Conservation (phyloP, 2,888 invertebrate genomes). For the Dasysyrphus tricinctus region DNA sequence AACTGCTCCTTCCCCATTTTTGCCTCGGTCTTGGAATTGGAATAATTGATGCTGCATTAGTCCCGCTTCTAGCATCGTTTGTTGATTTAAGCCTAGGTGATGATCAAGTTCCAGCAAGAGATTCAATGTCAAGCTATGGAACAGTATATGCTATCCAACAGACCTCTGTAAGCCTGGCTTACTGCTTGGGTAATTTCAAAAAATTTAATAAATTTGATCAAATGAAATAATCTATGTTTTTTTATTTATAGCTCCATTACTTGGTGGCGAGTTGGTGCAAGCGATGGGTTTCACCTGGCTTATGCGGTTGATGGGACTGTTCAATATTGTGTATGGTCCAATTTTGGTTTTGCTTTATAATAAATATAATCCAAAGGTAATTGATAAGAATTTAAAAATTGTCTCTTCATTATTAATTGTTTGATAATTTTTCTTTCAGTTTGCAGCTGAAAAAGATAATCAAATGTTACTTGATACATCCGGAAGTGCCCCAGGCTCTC, state of each 20-base stretch:
- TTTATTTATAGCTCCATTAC: constrained; percentile 87
- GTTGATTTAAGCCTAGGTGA: constrained; percentile 85
- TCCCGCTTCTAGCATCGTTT: constrained; percentile 90
- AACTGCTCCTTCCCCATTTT: constrained; percentile 90
- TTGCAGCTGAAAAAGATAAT: constrained; percentile 79
- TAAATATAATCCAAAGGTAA: constrained; percentile 81
- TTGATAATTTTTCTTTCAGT: constrained; percentile 69
- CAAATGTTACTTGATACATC: constrained; percentile 80
- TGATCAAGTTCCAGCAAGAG: constrained; percentile 77
- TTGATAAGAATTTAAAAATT: not conserved
- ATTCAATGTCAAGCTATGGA: constrained; percentile 87
- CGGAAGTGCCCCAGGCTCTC: constrained; percentile 78
- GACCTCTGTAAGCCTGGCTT: constrained; percentile 91
- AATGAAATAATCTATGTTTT: not conserved
- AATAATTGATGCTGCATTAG: constrained; percentile 91
- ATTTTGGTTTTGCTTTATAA: constrained; percentile 84
- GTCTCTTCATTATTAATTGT: too few relatives aligned
- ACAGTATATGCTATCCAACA: constrained; percentile 93
- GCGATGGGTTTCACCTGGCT: constrained; percentile 89
- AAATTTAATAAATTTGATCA: not conserved
- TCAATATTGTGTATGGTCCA: constrained; percentile 89
- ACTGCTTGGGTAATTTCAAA: constrained; percentile 86
- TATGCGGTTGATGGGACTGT: constrained; percentile 88
- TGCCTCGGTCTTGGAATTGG: constrained; percentile 92
- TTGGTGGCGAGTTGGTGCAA: constrained; percentile 89